These are phyloP conservation scores for Platypus cylindrus DNA, from an alignment of 2,888 invertebrate species.

Conservation along the genomic window DNA sequence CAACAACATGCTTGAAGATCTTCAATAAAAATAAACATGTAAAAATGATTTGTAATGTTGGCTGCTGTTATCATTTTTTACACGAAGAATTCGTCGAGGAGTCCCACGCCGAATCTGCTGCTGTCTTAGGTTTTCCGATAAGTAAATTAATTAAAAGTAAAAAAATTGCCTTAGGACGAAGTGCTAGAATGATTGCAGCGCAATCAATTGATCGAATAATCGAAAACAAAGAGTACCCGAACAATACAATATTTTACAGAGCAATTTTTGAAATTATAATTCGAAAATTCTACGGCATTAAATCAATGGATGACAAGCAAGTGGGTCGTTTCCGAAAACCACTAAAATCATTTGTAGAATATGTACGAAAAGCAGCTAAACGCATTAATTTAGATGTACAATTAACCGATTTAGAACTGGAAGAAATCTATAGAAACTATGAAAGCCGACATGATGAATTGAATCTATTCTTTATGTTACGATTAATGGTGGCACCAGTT, in stretches of 20 bases:
- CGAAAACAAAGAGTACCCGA: slow-evolving; percentile 42
- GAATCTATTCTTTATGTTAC: slow-evolving; percentile 62
- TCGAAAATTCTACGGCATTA: slow-evolving; percentile 31
- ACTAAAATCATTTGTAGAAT: slow-evolving; percentile 51
- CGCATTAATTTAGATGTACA: slow-evolving; percentile 45
- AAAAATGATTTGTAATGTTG: slow-evolving; percentile 61
- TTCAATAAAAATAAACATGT: slow-evolving; percentile 46
- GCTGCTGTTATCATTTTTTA: slow-evolving; percentile 82
- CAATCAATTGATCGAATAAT: slow-evolving; percentile 67
- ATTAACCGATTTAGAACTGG: slow-evolving; percentile 36
- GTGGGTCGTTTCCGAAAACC: slow-evolving; percentile 41
- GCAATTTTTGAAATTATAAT: slow-evolving; percentile 59
- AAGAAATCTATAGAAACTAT: slow-evolving; percentile 32
- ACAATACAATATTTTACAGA: slow-evolving; percentile 58
- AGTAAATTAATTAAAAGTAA: slow-evolving; percentile 44
- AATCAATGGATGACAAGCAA: slow-evolving; percentile 35
- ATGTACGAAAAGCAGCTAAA: slow-evolving; percentile 52
- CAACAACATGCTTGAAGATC: slow-evolving; percentile 56
- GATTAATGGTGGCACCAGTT: slow-evolving; percentile 64
- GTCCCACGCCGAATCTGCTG: too few species aligned
- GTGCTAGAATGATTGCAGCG: slow-evolving; percentile 74
- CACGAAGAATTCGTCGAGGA: slow-evolving; percentile 40
- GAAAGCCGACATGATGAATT: slow-evolving; percentile 44
- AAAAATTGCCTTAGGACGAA: slow-evolving; percentile 48
- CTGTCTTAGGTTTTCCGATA: slow-evolving; percentile 68